Base-by-base conservation (phyloP, 1,140 invertebrate species). In the Agrypnia vestita region DNA sequence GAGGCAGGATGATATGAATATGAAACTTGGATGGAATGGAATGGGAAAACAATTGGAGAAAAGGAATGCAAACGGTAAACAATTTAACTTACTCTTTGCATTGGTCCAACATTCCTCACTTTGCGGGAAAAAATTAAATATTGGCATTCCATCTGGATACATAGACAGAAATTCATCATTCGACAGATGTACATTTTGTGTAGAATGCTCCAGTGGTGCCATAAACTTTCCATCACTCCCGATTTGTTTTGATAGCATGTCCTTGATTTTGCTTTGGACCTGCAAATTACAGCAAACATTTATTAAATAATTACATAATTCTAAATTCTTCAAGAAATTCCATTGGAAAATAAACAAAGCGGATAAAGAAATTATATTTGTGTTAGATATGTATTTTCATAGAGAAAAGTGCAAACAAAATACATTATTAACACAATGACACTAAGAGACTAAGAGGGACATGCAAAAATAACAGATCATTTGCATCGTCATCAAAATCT, bases 141-240 rank as follows among this genome's bases (percentile, higher is more conserved):
- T 64, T 6, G 43, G 43, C 35, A 84, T 86, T 11, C 86, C 86
- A 17, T 84, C 53, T 0, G 87, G 86, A 82, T 84, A 88, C 44
- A 87, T 44, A 10, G 84, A 71, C n/a, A 85, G 72, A 55, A 86
- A 88, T 64, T 89, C 86, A 1, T 79, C 69, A 69, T 85, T 84
- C 15, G 84, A 73, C 21, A 79, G 62, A 61, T 62, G 46, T 69
- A 25, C 6, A 69, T 17, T 61, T 17, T n/a, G 25, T 11, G 21
- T 15, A 35, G 75, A 12, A 61, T 12, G 43, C n/a, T 75, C 61
- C 25, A 35, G 6, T 35, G 25, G 25, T 35, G 25, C 6, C 6
- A 35, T 35, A 35, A 35, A 35, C 43, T 71, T 59, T n/a, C 61
- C 15, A 19, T 78, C 62, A 0, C n/a, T 17, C 10, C 76, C 61